Conservation (phyloP, 2,888 invertebrate species). For the Camponotus fellah region DNA sequence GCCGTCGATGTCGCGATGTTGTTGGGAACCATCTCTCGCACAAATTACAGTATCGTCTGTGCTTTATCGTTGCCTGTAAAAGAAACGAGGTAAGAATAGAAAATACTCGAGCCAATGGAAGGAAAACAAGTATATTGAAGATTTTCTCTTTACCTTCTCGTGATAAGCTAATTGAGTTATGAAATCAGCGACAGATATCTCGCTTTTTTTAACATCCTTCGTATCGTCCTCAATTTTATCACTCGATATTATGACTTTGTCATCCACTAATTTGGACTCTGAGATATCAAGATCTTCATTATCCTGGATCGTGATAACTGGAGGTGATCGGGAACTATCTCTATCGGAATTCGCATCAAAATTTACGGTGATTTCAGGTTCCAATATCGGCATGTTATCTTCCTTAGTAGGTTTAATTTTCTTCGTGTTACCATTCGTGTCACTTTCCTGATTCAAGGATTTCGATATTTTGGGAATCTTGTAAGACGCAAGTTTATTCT, state of each 20-base stretch:
- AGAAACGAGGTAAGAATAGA: not conserved
- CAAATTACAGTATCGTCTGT: conserved; percentile 84
- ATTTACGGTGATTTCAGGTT: conserved; percentile 75
- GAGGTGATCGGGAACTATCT: conserved; percentile 82
- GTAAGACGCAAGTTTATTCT: not conserved
- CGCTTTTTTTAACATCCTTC: conserved; percentile 70
- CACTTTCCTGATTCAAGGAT: conserved; percentile 1
- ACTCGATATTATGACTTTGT: conserved; percentile 64
- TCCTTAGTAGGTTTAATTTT: conserved; percentile 69
- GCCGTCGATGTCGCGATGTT: conserved; percentile 81
- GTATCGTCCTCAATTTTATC: conserved; percentile 64
- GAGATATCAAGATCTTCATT: conserved; percentile 42
- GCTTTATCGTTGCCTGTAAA: conserved; percentile 83
- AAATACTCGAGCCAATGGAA: not conserved
- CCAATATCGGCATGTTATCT: conserved; percentile 81
- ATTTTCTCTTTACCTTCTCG: conserved; percentile 80
- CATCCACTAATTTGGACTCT: conserved; percentile 51
- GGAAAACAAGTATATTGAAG: not conserved
- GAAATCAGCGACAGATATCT: conserved; percentile 81
- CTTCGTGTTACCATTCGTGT: conserved; percentile 8
- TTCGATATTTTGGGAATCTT: conserved; percentile 42
- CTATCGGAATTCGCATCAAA: conserved; percentile 76
- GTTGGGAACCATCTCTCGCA: conserved; percentile 85
- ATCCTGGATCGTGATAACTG: conserved; percentile 82
- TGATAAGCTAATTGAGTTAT: conserved; percentile 83